phyloP scores from a whole-genome alignment of 2,113 vertebrate species.

The Toxotes chatareus region DNA sequence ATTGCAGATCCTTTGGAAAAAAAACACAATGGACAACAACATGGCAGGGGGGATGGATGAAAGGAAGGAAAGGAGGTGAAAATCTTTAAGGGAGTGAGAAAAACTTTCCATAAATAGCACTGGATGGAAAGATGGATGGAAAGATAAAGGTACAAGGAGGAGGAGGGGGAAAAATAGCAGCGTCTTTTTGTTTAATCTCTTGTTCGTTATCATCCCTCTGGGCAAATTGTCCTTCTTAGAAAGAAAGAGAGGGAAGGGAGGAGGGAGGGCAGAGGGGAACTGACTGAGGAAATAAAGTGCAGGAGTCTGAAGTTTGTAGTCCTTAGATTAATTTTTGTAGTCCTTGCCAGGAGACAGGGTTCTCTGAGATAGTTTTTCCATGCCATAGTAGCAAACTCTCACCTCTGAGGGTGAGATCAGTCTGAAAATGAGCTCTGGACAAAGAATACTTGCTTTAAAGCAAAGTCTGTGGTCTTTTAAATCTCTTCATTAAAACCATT shows the following conservation, averaged over 20 bases:
- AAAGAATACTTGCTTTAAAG: conserved; percentile 41
- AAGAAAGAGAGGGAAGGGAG: conserved; percentile 48
- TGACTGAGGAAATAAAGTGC: conserved; percentile 79
- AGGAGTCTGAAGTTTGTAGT: conserved; percentile 73
- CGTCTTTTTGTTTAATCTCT: conserved; percentile 72
- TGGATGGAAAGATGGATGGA: conserved; percentile 49
- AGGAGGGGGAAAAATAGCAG: conserved; percentile 68
- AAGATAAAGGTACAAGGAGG: conserved; percentile 56
- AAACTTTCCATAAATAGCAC: conserved; percentile 56
- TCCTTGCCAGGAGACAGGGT: conserved; percentile 54
- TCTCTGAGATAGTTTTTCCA: conserved; percentile 60
- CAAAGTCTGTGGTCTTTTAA: conserved; percentile 43
- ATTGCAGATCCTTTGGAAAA: conserved; percentile 51
- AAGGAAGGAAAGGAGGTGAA: conserved; percentile 29
- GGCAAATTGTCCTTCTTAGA: conserved; percentile 62
- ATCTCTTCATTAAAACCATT: conserved; percentile 5
- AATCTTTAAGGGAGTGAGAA: conserved; percentile 49
- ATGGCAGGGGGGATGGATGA: conserved; percentile 9
- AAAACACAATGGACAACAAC: conserved; percentile 31
- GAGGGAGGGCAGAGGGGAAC: conserved; percentile 37
- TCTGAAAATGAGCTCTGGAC: conserved; percentile 43
- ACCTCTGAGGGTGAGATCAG: conserved; percentile 50
- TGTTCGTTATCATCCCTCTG: conserved; percentile 61
- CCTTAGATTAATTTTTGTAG: conserved; percentile 56
- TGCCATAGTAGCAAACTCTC: conserved; percentile 61